Evolutionary conservation across 2,888 invertebrate genomes (phyloP).

Genomic region (Coelopa pilipes): DNA sequence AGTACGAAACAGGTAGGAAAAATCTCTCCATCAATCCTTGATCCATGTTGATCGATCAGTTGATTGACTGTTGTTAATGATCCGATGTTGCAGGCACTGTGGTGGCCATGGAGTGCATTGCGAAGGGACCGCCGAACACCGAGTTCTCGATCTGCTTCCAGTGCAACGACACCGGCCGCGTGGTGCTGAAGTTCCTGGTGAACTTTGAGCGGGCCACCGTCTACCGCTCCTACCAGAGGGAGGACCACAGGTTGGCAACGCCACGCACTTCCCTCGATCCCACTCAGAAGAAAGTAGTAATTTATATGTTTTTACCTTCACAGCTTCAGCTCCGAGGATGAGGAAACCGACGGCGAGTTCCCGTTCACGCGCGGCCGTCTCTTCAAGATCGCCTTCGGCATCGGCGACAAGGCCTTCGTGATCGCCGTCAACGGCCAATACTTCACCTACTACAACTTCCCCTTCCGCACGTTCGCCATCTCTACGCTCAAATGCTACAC

Average conservation of each 20-base stretch:
- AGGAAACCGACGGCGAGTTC: slow-evolving; percentile 65
- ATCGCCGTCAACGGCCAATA: slow-evolving; percentile 66
- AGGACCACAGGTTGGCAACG: slow-evolving; percentile 58
- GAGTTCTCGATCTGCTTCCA: slow-evolving; percentile 66
- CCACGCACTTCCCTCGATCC: not conserved
- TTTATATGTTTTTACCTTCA: not conserved
- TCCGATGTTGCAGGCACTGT: slow-evolving; percentile 57
- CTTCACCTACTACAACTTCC: slow-evolving; percentile 65
- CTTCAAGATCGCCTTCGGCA: slow-evolving; percentile 65
- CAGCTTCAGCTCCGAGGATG: slow-evolving; percentile 61
- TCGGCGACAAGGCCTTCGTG: slow-evolving; percentile 63
- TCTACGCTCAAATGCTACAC: slow-evolving; percentile 64
- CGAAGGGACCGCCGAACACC: slow-evolving; percentile 60
- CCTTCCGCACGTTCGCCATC: slow-evolving; percentile 60
- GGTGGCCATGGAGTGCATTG: slow-evolving; percentile 65
- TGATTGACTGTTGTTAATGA: too few relatives aligned
- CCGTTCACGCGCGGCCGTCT: slow-evolving; percentile 64
- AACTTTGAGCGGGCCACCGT: slow-evolving; percentile 62
- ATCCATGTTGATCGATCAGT: too few relatives aligned
- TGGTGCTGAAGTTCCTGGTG: slow-evolving; percentile 62
- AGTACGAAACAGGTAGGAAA: slow-evolving; percentile 61
- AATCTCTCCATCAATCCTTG: not conserved
- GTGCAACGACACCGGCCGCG: slow-evolving; percentile 63
- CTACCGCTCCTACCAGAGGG: slow-evolving; percentile 60
- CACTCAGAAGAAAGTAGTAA: too few relatives aligned